phyloP scores from a whole-genome alignment of 2,797 vertebrate species.

The Gobio occitaniae region DNA sequence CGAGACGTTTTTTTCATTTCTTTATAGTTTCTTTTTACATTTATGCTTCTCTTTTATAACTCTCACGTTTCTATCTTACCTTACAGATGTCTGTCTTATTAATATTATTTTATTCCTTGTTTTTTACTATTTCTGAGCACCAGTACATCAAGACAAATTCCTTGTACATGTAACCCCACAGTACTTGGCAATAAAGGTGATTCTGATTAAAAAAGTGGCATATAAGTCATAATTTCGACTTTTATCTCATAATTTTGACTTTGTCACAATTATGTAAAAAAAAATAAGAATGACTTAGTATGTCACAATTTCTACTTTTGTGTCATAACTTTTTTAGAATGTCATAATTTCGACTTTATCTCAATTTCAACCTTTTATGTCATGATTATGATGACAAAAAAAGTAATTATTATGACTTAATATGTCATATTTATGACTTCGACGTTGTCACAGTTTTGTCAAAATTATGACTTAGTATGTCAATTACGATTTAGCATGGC shows the following conservation, averaged over 20 bases:
- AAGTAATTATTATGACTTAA: too few relatives aligned
- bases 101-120: not conserved
- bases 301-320: not conserved
- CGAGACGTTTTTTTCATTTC: too few relatives aligned
- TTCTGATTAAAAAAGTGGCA: too few relatives aligned
- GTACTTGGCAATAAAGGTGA: not conserved
- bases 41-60: not conserved
- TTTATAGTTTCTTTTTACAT: not conserved
- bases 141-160: not conserved
- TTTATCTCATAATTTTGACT: not conserved
- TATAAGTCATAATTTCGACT: not conserved
- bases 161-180: not conserved
- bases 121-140: not conserved
- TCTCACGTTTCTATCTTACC: not conserved
- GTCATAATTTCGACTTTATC: not conserved
- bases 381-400: not conserved
- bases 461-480: too few relatives aligned
- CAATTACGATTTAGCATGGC: too few relatives aligned
- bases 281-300: too few relatives aligned
- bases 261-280: too few relatives aligned
- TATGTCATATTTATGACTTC: too few relatives aligned
- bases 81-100: not conserved
- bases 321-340: too few relatives aligned
- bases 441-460: too few relatives aligned
- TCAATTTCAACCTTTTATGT: not conserved